These are phyloP conservation scores for Oryzias dopingdopingensis DNA, from an alignment of 2,797 vertebrate genomes.

Conservation along the genomic window DNA sequence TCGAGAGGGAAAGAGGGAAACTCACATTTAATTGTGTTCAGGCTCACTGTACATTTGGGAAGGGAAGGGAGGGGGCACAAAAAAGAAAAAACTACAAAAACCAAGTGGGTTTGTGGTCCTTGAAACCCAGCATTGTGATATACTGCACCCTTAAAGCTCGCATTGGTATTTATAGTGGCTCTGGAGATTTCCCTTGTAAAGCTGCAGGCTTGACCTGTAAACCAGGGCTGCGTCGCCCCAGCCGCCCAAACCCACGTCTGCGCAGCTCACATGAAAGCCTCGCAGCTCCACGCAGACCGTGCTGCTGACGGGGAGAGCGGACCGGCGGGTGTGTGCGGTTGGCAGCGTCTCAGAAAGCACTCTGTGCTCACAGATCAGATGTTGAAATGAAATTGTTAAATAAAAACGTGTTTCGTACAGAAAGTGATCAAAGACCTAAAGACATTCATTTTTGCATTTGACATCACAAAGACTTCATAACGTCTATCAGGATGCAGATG, in stretches of 20 bases:
- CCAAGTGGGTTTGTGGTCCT: conserved; percentile 59
- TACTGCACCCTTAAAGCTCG: conserved; percentile 76
- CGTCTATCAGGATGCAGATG: no score
- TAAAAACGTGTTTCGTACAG: no score
- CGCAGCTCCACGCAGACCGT: conserved; percentile 32
- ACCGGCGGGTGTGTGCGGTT: conserved; percentile 3
- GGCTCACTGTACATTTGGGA: conserved; percentile 48
- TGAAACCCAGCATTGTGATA: conserved; percentile 71
- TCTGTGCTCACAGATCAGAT: no score
- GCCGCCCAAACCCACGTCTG: conserved; percentile 72
- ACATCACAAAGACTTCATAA: no score
- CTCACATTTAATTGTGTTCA: conserved; percentile 76
- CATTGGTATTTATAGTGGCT: conserved; percentile 78
- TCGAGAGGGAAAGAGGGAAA: conserved; percentile 57
- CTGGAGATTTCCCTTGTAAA: conserved; percentile 83
- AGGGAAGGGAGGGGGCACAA: conserved; percentile 17
- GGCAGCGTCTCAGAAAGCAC: background rate
- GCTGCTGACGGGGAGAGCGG: conserved; percentile 9
- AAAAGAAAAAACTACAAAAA: conserved; percentile 50
- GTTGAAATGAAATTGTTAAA: no score
- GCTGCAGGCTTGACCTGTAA: conserved; percentile 83
- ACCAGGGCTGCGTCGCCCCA: conserved; percentile 75
- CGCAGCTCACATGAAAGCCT: conserved; percentile 80
- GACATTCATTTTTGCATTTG: no score
- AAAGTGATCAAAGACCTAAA: no score